These are phyloP conservation scores for Desmophyllum pertusum DNA, from an alignment of 92 coral and sea anemone genomes.

Conservation along the genomic window DNA sequence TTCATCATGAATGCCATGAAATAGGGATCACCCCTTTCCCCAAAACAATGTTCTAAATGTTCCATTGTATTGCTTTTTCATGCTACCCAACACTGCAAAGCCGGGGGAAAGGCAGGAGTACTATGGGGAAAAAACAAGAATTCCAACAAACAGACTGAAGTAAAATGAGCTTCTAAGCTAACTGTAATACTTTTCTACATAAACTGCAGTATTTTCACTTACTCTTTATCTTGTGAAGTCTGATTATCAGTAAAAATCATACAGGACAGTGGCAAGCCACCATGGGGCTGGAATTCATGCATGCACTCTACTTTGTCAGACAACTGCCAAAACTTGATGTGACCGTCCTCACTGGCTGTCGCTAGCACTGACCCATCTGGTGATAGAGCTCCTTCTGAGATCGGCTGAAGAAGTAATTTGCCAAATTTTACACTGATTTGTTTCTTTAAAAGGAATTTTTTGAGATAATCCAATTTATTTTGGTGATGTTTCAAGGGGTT, in stretches of 20 bases:
- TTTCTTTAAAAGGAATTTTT: neutral
- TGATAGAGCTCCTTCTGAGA: slow-evolving; percentile 87
- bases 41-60: too few relatives aligned
- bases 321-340: slow-evolving; percentile 91
- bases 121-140: too few relatives aligned
- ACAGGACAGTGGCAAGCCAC: slow-evolving; percentile 80
- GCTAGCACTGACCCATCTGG: slow-evolving; percentile 96
- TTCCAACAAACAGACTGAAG: neutral
- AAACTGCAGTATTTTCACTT: slow-evolving; percentile 19
- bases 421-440: neutral
- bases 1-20: too few relatives aligned
- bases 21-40: too few relatives aligned
- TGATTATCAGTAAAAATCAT: slow-evolving; percentile 91
- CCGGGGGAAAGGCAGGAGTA: too few relatives aligned
- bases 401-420: slow-evolving; percentile 58
- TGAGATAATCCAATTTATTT: neutral
- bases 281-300: slow-evolving; percentile 93
- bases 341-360: slow-evolving; percentile 96
- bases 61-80: too few relatives aligned
- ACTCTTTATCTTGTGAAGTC: slow-evolving; percentile 84
- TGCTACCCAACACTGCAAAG: too few relatives aligned
- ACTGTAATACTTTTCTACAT: neutral
- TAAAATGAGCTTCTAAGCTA: too few relatives aligned
- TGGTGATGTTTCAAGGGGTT: neutral
- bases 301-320: slow-evolving; percentile 77